A percentile compares a stretch with the other conserved stretches of the same genome.
These are phyloP conservation scores for Homarus gammarus DNA, from an alignment of 2,888 invertebrate genomes.

Conservation along the genomic window DNA sequence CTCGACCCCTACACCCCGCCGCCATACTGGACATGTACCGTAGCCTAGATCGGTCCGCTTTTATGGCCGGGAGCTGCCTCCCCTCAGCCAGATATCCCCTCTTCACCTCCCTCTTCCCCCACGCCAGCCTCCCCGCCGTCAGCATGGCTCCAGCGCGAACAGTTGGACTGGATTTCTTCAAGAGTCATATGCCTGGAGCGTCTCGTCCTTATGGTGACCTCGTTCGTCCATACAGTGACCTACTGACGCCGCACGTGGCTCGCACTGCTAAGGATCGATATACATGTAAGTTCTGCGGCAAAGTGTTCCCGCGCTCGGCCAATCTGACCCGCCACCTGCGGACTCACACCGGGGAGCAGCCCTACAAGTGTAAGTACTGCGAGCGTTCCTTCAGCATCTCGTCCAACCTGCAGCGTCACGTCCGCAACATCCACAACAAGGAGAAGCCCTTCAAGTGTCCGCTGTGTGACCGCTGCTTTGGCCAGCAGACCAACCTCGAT, in stretches of 20 bases:
- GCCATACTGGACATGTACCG: conserved; percentile 63
- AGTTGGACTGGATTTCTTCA: conserved; percentile 69
- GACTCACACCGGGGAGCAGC: conserved; percentile 99
- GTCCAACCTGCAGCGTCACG: conserved; percentile 98
- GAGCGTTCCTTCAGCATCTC: conserved; percentile 99
- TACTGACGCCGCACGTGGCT: conserved; percentile 48
- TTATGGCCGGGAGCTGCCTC: conserved; percentile 53
- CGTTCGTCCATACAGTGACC: conserved; percentile 65
- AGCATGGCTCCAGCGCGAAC: conserved; percentile 55
- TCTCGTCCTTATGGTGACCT: conserved; percentile 69
- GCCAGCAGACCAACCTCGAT: conserved; percentile 99
- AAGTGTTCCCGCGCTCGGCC: conserved; percentile 97
- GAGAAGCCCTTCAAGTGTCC: conserved; percentile 97
- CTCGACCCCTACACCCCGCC: conserved; percentile 69
- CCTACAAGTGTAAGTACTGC: conserved; percentile 98
- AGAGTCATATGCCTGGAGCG: conserved; percentile 61
- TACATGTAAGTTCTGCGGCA: conserved; percentile 98
- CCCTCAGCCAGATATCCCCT: conserved; percentile 63
- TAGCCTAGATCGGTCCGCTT: conserved; percentile 48
- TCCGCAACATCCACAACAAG: conserved; percentile 99
- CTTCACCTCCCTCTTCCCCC: conserved; percentile 69
- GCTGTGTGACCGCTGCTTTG: conserved; percentile 97
- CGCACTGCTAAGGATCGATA: conserved; percentile 79
- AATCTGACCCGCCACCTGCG: conserved; percentile 97
- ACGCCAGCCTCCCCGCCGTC: conserved; percentile 33